Percentiles rank a stretch among this genome's conserved stretches.
These are phyloP conservation scores for Progne subis DNA, from an alignment of 2,113 vertebrate genomes.

Conservation along the genomic window DNA sequence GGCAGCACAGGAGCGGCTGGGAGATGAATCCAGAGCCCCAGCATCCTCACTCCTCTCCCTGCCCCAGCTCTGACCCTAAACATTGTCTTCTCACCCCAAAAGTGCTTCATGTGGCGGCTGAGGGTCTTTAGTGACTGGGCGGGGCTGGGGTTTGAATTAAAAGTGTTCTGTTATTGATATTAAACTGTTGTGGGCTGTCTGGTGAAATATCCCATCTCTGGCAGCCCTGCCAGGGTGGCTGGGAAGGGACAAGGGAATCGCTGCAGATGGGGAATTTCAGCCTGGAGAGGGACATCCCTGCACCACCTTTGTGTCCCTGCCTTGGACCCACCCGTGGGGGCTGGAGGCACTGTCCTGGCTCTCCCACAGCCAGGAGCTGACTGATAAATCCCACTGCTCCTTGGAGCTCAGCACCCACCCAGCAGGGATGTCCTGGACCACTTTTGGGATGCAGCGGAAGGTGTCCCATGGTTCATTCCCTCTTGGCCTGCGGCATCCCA, in stretches of 20 bases:
- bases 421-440: rapidly evolving
- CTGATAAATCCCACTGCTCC: background rate
- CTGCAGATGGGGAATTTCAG: background rate
- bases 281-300: background rate
- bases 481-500: background rate
- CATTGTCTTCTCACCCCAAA: background rate
- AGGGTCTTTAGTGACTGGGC: background rate
- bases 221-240: no score
- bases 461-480: rapidly evolving
- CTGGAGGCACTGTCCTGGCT: background rate
- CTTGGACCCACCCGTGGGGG: rapidly evolving
- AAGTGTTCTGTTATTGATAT: background rate
- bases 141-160: background rate
- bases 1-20: background rate
- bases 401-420: rapidly evolving
- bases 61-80: background rate
- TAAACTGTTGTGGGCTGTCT: background rate
- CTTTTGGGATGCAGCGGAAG: background rate
- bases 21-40: rapidly evolving
- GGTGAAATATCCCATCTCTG: background rate
- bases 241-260: background rate
- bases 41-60: rapidly evolving
- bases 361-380: background rate
- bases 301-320: background rate
- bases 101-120: rapidly evolving